Percentiles rank a stretch among this genome's conserved stretches.
These are phyloP conservation scores for Abscondita cerata DNA, from an alignment of 2,888 invertebrate genomes.

Conservation along the genomic window DNA sequence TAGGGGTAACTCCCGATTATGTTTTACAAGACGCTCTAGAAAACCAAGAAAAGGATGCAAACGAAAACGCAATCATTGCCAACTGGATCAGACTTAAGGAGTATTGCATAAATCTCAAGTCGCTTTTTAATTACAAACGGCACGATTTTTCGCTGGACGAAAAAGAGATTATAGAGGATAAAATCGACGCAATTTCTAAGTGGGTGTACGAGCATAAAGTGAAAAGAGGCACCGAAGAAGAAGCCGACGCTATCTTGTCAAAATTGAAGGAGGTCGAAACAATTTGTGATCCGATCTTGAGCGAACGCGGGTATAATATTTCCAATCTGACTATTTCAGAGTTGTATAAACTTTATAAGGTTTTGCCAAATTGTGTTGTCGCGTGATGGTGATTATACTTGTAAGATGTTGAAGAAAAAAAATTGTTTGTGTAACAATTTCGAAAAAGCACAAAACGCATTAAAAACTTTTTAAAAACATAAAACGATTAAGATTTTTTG, in stretches of 20 bases:
- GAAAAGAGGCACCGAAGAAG: slow-evolving; percentile 3
- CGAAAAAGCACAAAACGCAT: no score
- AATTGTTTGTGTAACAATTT: no score
- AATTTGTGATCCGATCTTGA: slow-evolving; percentile 17
- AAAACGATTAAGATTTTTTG: no score
- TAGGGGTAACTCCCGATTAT: neutral
- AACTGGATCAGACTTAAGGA: neutral
- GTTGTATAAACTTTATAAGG: slow-evolving; percentile 3
- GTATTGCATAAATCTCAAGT: slow-evolving; percentile 1
- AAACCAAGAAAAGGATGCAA: slow-evolving; percentile 6
- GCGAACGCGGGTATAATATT: slow-evolving; percentile 6
- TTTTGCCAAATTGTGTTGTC: no score
- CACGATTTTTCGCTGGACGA: neutral
- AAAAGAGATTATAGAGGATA: neutral
- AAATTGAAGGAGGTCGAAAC: neutral
- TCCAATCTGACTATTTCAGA: slow-evolving; percentile 9
- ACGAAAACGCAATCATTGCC: neutral
- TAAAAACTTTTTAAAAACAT: no score
- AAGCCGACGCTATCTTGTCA: neutral
- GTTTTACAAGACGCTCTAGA: slow-evolving; percentile 1
- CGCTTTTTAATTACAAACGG: slow-evolving; percentile 6
- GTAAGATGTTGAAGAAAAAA: no score
- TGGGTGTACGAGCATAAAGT: slow-evolving; percentile 1
- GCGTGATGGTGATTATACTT: no score
- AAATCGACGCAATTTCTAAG: neutral